Evolutionary conservation across 2,797 vertebrate genomes (phyloP).

Genomic region (Hydrophis major): DNA sequence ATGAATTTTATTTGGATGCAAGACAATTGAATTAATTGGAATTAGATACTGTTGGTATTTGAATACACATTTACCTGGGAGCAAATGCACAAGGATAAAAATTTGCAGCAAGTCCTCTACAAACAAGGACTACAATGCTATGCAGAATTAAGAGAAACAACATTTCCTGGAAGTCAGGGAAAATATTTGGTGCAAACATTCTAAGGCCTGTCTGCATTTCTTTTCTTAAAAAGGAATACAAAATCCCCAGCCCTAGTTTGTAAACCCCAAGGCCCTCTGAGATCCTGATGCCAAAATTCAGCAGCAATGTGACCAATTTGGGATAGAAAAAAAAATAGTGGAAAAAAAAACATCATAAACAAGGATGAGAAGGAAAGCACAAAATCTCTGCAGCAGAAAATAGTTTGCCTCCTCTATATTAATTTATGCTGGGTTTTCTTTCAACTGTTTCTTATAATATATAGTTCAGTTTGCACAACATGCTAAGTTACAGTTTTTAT

Average conservation of each 20-base stretch:
- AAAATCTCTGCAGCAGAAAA: background rate
- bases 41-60: background rate
- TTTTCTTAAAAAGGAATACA: background rate
- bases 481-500: background rate
- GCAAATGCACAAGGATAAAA: background rate
- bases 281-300: background rate
- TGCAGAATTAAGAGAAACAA: background rate
- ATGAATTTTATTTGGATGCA: background rate
- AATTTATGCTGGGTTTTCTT: background rate
- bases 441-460: background rate
- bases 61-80: background rate
- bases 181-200: background rate
- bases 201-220: background rate
- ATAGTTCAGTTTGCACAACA: background rate
- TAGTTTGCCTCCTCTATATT: background rate
- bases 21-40: background rate
- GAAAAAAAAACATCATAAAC: background rate
- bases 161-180: background rate
- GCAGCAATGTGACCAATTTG: background rate
- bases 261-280: background rate
- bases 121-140: background rate
- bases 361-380: background rate
- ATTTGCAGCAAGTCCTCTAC: background rate
- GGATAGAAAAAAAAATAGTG: background rate
- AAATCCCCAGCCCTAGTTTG: background rate